Evolutionary conservation across 2,888 invertebrate species (phyloP).

Genomic region (Andricus curvator): DNA sequence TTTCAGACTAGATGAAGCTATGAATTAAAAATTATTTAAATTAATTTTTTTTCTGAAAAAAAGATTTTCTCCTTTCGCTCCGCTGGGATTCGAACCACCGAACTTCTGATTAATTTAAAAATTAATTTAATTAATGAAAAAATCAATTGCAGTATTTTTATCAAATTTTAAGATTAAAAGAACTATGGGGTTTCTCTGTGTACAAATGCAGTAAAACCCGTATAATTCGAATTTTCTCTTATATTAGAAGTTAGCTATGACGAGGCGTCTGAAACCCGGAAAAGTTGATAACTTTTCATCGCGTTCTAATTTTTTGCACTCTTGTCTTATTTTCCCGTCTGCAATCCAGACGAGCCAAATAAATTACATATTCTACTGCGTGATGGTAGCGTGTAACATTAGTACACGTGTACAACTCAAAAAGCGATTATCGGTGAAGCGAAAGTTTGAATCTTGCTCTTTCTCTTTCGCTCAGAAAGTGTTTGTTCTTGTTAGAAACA

Average conservation of each 20-base stretch:
- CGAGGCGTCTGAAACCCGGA: conserved; percentile 25
- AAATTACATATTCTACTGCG: conserved; percentile 29
- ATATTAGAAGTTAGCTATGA: neutral
- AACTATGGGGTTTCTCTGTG: too few species aligned
- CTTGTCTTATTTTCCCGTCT: neutral
- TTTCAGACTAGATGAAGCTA: too few species aligned
- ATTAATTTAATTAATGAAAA: too few species aligned
- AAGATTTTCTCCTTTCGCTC: too few species aligned
- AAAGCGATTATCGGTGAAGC: conserved; percentile 55
- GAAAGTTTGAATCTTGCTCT: conserved; percentile 53
- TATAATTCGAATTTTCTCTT: neutral
- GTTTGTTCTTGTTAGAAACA: neutral
- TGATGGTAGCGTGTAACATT: conserved; percentile 26
- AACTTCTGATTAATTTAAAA: too few species aligned
- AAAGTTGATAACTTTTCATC: conserved; percentile 35
- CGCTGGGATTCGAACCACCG: too few species aligned
- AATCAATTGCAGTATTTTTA: too few species aligned
- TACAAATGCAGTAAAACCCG: too few species aligned
- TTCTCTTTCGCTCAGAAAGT: conserved; percentile 47
- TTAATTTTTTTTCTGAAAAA: too few species aligned
- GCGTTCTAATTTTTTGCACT: conserved; percentile 23
- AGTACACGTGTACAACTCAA: conserved; percentile 12
- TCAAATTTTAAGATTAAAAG: too few species aligned
- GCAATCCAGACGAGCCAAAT: conserved; percentile 7
- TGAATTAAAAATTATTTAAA: too few species aligned